Evolutionary conservation across 2,888 invertebrate species (phyloP).

Genomic region (Aporophyla lueneburgensis): DNA sequence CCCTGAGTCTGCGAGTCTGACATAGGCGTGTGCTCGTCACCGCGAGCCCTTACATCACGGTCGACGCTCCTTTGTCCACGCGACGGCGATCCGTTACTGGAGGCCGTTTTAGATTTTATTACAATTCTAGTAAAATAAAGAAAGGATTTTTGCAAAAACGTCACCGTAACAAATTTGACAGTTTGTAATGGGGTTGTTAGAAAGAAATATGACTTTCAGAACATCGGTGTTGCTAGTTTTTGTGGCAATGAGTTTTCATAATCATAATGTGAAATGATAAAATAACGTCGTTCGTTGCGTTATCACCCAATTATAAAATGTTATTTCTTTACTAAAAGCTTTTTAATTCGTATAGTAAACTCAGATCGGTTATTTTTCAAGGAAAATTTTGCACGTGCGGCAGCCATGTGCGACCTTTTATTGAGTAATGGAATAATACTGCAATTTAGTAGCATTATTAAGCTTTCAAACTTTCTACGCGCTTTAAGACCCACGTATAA

Average conservation of each 20-base stretch:
- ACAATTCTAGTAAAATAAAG: constrained; percentile 54
- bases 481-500: background rate
- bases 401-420: constrained; percentile 26
- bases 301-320: background rate
- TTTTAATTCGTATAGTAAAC: background rate
- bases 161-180: constrained; percentile 70
- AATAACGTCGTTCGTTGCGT: background rate
- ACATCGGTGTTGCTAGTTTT: constrained; percentile 35
- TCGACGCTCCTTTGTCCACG: constrained; percentile 74
- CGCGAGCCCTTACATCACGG: constrained; percentile 86
- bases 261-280: background rate
- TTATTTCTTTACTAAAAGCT: background rate
- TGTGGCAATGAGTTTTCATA: background rate
- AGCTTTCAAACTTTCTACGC: background rate
- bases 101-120: constrained; percentile 64
- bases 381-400: constrained; percentile 18
- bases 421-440: constrained; percentile 30
- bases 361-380: background rate
- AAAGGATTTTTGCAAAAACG: constrained; percentile 64
- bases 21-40: constrained; percentile 83
- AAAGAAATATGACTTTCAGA: background rate
- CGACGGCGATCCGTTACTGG: constrained; percentile 66
- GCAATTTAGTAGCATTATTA: constrained; percentile 5
- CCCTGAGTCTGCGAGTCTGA: constrained; percentile 84
- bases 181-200: constrained; percentile 28